A percentile compares a stretch with the other conserved stretches of the same genome.
Conservation (phyloP, 1,140 invertebrate species). For the Saccostrea glomerata region DNA sequence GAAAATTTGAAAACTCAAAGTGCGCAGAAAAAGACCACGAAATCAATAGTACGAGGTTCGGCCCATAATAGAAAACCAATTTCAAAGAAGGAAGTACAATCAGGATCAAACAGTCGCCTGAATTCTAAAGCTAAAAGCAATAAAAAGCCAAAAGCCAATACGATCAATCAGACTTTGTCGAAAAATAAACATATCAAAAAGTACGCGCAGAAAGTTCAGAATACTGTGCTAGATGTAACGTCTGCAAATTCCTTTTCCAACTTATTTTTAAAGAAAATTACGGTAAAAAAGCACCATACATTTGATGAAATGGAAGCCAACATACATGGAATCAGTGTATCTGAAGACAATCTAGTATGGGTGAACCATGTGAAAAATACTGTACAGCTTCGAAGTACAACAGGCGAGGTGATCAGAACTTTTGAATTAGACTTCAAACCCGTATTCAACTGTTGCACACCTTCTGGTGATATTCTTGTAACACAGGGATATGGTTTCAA, state of each 20-base stretch:
- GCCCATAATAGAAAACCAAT: background rate
- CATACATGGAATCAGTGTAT: conserved; percentile 1
- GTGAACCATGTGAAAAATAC: background rate
- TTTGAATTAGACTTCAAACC: background rate
- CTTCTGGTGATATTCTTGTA: background rate
- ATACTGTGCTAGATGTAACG: background rate
- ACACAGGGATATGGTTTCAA: background rate
- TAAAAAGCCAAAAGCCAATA: background rate
- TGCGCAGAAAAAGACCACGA: too few species aligned
- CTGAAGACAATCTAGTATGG: background rate
- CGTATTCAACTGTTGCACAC: background rate
- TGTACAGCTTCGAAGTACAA: background rate
- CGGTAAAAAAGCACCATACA: background rate
- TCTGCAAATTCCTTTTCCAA: background rate
- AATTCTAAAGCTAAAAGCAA: background rate
- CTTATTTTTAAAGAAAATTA: background rate
- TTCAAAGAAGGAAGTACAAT: background rate
- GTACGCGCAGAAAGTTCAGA: background rate
- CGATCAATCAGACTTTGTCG: background rate
- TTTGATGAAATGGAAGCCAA: background rate
- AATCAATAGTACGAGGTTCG: background rate
- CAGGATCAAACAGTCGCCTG: background rate
- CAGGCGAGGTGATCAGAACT: background rate
- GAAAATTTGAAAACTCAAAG: too few species aligned
- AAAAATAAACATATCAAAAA: background rate